A percentile compares a stretch with the other conserved stretches of the same genome.
Conservation (phyloP, 2,797 vertebrate genomes). For the Hydrophis major region DNA sequence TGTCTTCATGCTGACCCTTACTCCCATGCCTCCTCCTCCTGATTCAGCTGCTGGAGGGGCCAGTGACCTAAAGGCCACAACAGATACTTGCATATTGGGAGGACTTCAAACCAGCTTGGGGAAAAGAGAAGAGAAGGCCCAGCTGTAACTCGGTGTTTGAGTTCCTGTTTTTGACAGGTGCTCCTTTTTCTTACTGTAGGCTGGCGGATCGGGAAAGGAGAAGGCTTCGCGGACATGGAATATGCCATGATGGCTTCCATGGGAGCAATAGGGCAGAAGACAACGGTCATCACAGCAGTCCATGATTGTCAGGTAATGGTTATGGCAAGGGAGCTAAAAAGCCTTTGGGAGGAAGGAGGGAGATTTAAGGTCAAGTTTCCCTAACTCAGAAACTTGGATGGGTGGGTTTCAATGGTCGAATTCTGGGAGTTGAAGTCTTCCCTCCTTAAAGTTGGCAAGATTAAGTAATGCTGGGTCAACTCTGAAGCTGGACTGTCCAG, state of each 20-base stretch:
- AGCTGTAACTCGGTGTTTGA: not conserved
- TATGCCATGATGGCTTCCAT: conserved; percentile 94
- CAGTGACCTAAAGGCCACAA: too few species aligned
- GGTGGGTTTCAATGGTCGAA: not conserved
- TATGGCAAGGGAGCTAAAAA: not conserved
- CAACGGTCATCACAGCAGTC: conserved; percentile 88
- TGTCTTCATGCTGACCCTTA: too few species aligned
- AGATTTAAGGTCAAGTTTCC: not conserved
- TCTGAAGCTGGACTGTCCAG: too few species aligned
- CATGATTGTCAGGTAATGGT: conserved; percentile 90
- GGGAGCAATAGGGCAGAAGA: conserved; percentile 80
- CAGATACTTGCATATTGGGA: not conserved
- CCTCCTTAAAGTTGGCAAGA: not conserved
- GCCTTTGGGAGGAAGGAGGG: not conserved
- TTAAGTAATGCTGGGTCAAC: not conserved
- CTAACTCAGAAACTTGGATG: not conserved
- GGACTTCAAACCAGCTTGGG: not conserved
- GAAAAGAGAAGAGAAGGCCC: not conserved
- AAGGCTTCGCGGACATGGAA: conserved; percentile 94
- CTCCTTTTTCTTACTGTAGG: conserved; percentile 70
- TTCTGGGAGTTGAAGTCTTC: not conserved
- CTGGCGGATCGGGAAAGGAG: conserved; percentile 93
- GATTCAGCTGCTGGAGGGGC: too few species aligned
- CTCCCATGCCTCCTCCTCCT: too few species aligned
- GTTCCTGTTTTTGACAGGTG: not conserved